phyloP scores from a whole-genome alignment of 2,888 invertebrate species.

The Merodon equestris region DNA sequence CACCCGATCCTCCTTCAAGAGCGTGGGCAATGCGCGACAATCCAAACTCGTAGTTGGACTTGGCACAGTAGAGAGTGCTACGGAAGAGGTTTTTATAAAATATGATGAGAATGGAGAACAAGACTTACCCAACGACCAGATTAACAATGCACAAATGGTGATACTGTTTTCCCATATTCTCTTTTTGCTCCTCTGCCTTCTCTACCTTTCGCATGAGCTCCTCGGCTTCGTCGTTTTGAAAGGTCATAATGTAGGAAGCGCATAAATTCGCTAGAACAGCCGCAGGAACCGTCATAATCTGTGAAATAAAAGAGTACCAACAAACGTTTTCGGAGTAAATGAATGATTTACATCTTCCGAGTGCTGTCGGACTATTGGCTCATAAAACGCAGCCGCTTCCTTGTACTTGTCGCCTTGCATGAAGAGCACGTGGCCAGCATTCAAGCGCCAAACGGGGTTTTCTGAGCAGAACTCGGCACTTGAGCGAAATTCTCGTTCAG shows the following conservation, averaged over 20 bases:
- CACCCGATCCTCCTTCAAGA: slow-evolving; percentile 80
- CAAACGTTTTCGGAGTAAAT: too few species aligned
- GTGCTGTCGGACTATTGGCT: slow-evolving; percentile 97
- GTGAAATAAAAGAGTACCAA: slow-evolving; percentile 55
- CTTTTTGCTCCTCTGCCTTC: slow-evolving; percentile 96
- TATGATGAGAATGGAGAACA: too few species aligned
- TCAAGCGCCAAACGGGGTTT: slow-evolving; percentile 97
- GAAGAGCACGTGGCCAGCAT: slow-evolving; percentile 98
- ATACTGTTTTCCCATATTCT: slow-evolving; percentile 91
- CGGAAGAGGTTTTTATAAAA: slow-evolving; percentile 65
- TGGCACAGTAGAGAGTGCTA: slow-evolving; percentile 96
- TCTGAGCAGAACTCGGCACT: slow-evolving; percentile 99
- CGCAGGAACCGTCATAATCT: slow-evolving; percentile 96
- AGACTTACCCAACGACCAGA: slow-evolving; percentile 93
- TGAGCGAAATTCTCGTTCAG: slow-evolving; percentile 97
- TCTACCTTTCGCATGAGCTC: slow-evolving; percentile 99
- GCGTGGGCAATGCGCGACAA: slow-evolving; percentile 98
- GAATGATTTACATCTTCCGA: slow-evolving; percentile 85
- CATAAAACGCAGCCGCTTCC: slow-evolving; percentile 98
- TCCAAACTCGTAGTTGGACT: slow-evolving; percentile 99
- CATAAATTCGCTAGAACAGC: slow-evolving; percentile 98
- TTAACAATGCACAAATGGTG: slow-evolving; percentile 99
- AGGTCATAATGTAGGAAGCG: slow-evolving; percentile 99
- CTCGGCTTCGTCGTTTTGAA: slow-evolving; percentile 99
- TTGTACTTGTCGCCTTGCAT: slow-evolving; percentile 99